Conservation (phyloP, 2,113 vertebrate genomes). For the Oreocharis arfaki region DNA sequence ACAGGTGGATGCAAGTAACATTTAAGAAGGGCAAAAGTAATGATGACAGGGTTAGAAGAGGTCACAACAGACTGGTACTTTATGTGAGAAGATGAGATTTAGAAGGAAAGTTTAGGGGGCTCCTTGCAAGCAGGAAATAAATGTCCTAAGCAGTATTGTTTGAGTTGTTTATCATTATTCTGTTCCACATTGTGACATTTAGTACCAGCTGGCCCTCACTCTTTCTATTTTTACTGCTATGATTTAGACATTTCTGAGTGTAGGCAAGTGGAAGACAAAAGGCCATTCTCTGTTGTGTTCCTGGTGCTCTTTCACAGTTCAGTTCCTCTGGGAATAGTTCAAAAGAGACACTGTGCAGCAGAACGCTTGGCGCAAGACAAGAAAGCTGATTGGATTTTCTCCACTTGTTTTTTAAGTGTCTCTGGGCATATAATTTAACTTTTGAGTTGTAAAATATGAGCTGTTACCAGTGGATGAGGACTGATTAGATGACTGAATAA, state of each 20-base stretch:
- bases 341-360: background rate
- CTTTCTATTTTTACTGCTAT: background rate
- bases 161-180: background rate
- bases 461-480: background rate
- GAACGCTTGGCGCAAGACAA: background rate
- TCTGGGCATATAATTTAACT: background rate
- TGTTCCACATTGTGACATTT: background rate
- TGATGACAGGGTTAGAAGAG: background rate
- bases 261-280: background rate
- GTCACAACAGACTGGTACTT: background rate
- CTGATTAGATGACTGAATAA: background rate
- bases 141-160: background rate
- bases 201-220: background rate
- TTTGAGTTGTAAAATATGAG: background rate
- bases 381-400: background rate
- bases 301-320: background rate
- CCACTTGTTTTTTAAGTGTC: background rate
- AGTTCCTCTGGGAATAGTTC: background rate
- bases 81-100: background rate
- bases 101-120: background rate
- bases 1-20: background rate
- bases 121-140: background rate
- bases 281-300: background rate
- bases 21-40: background rate
- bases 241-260: background rate